Evolutionary conservation across 1,140 invertebrate species (phyloP), one percentile per base, ranked within the genome.

Genomic region (Oppia nitens): DNA sequence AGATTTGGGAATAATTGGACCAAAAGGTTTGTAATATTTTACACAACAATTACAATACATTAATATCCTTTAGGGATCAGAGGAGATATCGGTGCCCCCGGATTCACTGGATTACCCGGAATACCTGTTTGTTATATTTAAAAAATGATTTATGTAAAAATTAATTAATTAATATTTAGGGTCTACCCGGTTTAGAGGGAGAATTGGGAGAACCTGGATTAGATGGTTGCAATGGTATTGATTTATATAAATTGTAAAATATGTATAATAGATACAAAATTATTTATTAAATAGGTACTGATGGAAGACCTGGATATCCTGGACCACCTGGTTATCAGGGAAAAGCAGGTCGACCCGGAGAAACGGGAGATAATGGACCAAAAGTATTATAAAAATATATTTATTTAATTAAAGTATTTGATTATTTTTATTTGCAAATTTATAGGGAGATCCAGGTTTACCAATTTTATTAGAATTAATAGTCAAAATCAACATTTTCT

Each of bases 1-100:
- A 21, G 53, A 55, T 55, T 32, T 26, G 24, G 53, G 53, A 12
- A 21, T 24, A 21, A 55, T 55, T 12, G 53, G 53, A 40, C 53
- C 53, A 20, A 55, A 55, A 55, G 53, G 53, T 27, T 40, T 4
- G 14, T 14, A 14, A 14, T 47, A 25, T 51, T 25, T 6, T 9
- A 25, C 6, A 51, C 6, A 23, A 4, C n/a, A 14, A 9, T 51
- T 28, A n/a, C n/a, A 6, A 23, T 51, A 25, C 6, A 51, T 4
- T 28, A 14, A 25, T 24, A 51, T 24, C n/a, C n/a, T 51, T 51
- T 25, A 28, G 49, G 49, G 14, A 28, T 55, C n/a, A 27, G 53
- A 40, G 53, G 53, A 40, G 53, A 47, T 45, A 11, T 26, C 12
- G 53, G 53, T 2, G 11, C 40, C 12, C 53, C 27, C 24, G 53